Base-by-base conservation (phyloP, 2,113 vertebrate species). In the Sylvietta virens region DNA sequence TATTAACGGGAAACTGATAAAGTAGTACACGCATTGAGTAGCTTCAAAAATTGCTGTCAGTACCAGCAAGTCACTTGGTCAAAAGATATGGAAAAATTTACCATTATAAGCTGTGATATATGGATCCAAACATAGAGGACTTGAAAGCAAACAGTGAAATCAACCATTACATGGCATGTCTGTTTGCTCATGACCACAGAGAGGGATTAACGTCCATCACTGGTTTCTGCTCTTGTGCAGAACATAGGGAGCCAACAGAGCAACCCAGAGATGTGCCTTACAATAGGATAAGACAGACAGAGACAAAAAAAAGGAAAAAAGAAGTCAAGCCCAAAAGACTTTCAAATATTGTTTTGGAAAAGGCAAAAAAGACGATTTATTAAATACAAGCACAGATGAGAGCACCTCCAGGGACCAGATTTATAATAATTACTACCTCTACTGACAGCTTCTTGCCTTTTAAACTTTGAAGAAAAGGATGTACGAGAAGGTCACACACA, bases 341-440 rank as follows among this genome's bases (percentile, higher is more conserved):
- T 90, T 62, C n/a, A 71, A 82, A 69, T 87, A 71, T 27, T 90
- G 14, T 80, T 92, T 92, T 86, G 56, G 23, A 91, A 86, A 42
- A 87, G 40, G 21, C 16, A 90, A 44, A 86, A 57, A 86, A 88
- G 58, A 69, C 6, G 1, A 80, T 78, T 90, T 94, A 91, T 80
- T 92, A 90, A 54, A 74, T 48, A 27, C 65, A 88, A 37, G 70
- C 35, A 65, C 54, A 86, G n/a, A 69, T 7, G 23, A 85, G 40
- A 81, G 42, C 24, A 23, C 45, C 61, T 95, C 40, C 70, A 81
- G 51, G 93, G 27, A 61, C 31, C 18, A 88, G 65, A 93, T 87
- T 90, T 80, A 86, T 93, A 91, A 94, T 92, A 96, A 96, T 88
- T 87, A 72, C 56, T 76, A 73, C 58, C 9, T 71, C 44, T 82